Evolutionary conservation across 2,113 vertebrate species (phyloP).

Genomic region (Propithecus coquereli): DNA sequence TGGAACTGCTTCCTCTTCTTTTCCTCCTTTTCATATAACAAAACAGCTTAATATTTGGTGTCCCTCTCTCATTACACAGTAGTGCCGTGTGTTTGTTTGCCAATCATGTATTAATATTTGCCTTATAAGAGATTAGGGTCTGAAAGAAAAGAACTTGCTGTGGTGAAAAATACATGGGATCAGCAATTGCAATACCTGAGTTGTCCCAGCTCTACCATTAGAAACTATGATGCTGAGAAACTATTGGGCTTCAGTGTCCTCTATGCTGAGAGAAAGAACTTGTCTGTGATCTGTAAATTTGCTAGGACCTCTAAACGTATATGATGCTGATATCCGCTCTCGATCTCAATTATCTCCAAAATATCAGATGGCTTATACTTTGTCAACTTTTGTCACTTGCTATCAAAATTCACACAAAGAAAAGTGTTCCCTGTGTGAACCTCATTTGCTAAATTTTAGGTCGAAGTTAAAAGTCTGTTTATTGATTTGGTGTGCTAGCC

Average conservation of each 20-base stretch:
- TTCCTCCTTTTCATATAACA: background rate
- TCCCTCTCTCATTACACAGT: background rate
- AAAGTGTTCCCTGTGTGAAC: background rate
- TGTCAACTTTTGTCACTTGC: background rate
- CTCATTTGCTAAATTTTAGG: slow-evolving; percentile 9
- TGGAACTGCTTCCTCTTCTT: background rate
- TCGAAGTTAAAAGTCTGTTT: slow-evolving; percentile 10
- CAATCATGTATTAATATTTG: background rate
- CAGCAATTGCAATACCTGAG: background rate
- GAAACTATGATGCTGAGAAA: background rate
- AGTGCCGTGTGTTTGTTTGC: background rate
- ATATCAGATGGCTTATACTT: background rate
- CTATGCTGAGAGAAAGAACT: background rate
- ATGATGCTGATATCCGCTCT: background rate
- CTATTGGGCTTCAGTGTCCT: background rate
- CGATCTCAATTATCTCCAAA: background rate
- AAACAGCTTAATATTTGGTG: background rate
- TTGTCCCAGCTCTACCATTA: background rate
- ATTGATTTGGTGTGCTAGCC: background rate
- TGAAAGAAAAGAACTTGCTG: background rate
- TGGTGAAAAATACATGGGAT: background rate
- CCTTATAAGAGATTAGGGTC: background rate
- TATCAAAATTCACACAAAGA: background rate
- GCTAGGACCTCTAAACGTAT: background rate
- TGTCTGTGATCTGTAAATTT: background rate